Base-by-base conservation (phyloP, 1,140 invertebrate genomes). In the Lepidurus packardi region DNA sequence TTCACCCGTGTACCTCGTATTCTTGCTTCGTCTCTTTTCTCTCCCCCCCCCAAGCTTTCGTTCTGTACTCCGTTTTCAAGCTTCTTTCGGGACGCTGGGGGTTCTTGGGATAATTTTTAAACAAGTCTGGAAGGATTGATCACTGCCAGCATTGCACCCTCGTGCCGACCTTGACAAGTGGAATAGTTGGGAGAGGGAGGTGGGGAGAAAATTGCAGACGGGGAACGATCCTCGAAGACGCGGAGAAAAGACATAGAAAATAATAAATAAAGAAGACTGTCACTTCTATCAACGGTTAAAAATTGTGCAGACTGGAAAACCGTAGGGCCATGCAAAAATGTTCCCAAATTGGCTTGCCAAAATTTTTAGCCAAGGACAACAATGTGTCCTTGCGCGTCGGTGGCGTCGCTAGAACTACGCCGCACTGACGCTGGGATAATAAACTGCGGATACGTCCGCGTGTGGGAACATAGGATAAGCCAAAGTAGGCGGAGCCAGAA, bases 51-150 rank as follows among this genome's bases (percentile, higher is more conserved):
- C 53, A 9, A 16, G 53, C 53, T 65, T 65, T 65, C 53, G 53
- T 65, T 16, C 53, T 65, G 16, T 16, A 9, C 53, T 65, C 53
- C 45, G 16, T 65, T 65, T 65, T 65, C 16, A 13, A 65, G 53
- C 53, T 65, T 65, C 53, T 65, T 65, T 65, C 53, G 53, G 53
- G 53, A 65, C 21, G 53, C 53, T 65, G 53, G 53, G 21, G 53
- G 9, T 65, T 65, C 53, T 65, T 65, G 53, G 13, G 53, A 16
- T n/a, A 65, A 65, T 7, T 13, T 65, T 65, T 16, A 65, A 65
- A 65, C 53, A 16, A 65, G 53, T 65, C 53, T 65, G 53, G 53
- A n/a, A 65, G 53, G 53, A 65, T 65, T 65, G 53, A 65, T 65
- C 53, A 65, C 21, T 65, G 53, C 53, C 53, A 65, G 53, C 53